Evolutionary conservation across 2,888 invertebrate genomes (phyloP).

Genomic region (Panopea generosa): DNA sequence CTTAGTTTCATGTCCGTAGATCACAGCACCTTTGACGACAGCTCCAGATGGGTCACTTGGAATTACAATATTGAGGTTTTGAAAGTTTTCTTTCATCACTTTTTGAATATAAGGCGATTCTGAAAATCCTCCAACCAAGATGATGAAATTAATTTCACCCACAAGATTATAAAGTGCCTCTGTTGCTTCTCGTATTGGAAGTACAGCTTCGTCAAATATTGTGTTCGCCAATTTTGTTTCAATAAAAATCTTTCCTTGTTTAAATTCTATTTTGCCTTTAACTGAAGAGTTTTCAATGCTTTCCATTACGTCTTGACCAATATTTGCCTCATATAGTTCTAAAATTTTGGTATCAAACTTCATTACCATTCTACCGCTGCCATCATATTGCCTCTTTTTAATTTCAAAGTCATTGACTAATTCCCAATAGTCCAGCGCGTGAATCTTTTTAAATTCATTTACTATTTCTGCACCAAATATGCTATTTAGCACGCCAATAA

Average conservation of each 20-base stretch:
- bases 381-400: too few relatives aligned
- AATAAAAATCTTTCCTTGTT: conserved; percentile 34
- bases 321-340: conserved; percentile 7
- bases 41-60: too few relatives aligned
- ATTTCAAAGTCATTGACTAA: too few relatives aligned
- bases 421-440: too few relatives aligned
- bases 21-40: too few relatives aligned
- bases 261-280: conserved; percentile 2
- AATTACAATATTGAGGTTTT: too few relatives aligned
- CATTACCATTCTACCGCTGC: conserved; percentile 23
- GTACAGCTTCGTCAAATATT: conserved; percentile 26
- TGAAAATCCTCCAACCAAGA: conserved; percentile 42
- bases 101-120: conserved; percentile 33
- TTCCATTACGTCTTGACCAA: conserved; percentile 4
- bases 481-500: too few relatives aligned
- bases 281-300: conserved; percentile 13
- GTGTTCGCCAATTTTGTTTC: conserved; percentile 7
- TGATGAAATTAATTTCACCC: conserved; percentile 5
- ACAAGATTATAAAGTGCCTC: conserved; percentile 3
- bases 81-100: too few relatives aligned
- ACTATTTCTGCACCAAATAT: too few relatives aligned
- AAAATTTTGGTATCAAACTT: conserved; percentile 27
- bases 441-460: too few relatives aligned
- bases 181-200: conserved; percentile 6
- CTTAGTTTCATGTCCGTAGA: too few relatives aligned